Conservation (phyloP, 2,113 vertebrate genomes). For the Mobula hypostoma region DNA sequence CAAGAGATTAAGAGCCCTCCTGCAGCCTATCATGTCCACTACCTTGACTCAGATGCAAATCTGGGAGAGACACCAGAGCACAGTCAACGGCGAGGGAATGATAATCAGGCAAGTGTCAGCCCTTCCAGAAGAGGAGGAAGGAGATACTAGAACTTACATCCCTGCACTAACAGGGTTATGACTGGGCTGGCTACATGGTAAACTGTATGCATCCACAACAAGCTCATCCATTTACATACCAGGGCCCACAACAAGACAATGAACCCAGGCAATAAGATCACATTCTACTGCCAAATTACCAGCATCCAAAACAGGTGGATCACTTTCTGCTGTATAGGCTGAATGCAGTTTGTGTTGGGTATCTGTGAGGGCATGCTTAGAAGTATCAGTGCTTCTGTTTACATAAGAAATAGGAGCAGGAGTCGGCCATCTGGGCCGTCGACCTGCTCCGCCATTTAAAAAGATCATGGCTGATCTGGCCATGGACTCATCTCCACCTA, state of each 20-base stretch:
- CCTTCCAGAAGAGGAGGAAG: neutral
- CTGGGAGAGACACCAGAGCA: neutral
- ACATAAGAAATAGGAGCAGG: too few relatives aligned
- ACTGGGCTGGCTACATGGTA: neutral
- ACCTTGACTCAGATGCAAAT: neutral
- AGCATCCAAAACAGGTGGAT: neutral
- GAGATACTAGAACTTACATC: neutral
- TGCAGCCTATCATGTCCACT: neutral
- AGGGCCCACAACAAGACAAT: neutral
- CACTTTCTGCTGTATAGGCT: neutral
- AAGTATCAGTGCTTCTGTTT: neutral
- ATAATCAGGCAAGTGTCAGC: neutral
- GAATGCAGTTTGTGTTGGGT: neutral
- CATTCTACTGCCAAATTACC: neutral
- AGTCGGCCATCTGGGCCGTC: too few relatives aligned
- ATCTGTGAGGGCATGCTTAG: neutral
- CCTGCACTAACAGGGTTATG: neutral
- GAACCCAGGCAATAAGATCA: neutral
- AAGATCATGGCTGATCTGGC: too few relatives aligned
- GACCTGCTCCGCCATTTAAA: too few relatives aligned
- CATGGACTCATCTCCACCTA: too few relatives aligned
- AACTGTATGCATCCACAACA: neutral
- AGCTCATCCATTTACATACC: neutral
- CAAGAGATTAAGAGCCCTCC: neutral
- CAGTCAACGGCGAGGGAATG: neutral